Conservation (phyloP, 2,888 invertebrate genomes). For the Amiota mariae region DNA sequence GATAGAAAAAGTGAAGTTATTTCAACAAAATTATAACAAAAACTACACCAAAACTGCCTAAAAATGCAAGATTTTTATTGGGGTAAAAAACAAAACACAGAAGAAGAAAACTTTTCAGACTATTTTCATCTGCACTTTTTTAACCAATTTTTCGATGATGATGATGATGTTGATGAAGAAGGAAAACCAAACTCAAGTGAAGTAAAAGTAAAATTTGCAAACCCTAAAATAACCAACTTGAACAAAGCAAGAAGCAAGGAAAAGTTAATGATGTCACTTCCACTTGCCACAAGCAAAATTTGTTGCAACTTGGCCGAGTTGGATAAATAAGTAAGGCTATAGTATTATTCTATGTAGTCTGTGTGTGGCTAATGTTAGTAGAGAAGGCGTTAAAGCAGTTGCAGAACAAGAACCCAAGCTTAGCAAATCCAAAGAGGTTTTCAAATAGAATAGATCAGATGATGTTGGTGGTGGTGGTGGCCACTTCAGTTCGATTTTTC, state of each 20-base stretch:
- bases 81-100: neutral
- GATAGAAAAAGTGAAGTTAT: neutral
- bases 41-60: neutral
- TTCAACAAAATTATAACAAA: neutral
- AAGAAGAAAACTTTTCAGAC: slow-evolving; percentile 52
- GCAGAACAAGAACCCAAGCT: neutral
- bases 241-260: slow-evolving; percentile 40
- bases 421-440: neutral
- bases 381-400: slow-evolving; percentile 11
- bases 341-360: no score
- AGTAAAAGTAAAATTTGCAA: slow-evolving; percentile 34
- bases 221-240: slow-evolving; percentile 45
- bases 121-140: slow-evolving; percentile 42
- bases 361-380: neutral
- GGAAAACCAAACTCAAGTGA: neutral
- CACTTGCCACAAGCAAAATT: slow-evolving; percentile 53
- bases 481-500: slow-evolving; percentile 10
- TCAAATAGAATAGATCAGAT: neutral
- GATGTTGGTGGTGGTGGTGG: neutral
- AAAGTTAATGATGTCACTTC: slow-evolving; percentile 68
- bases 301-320: slow-evolving; percentile 5
- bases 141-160: slow-evolving; percentile 31
- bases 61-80: no score
- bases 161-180: slow-evolving; percentile 11
- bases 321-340: no score